Evolutionary conservation across 2,113 vertebrate species (phyloP).

Genomic region (Pseudonaja textilis): DNA sequence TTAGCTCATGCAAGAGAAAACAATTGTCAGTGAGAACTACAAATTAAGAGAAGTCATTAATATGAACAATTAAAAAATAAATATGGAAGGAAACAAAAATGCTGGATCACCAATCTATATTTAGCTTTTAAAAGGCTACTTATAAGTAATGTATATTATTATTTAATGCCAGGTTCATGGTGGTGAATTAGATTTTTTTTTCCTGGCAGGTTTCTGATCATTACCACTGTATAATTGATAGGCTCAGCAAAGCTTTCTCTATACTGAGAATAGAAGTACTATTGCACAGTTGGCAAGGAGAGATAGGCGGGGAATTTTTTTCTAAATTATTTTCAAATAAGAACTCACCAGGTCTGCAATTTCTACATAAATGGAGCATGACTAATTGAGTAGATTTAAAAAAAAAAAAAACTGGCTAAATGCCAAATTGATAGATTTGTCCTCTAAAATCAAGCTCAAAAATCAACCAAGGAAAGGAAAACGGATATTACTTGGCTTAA

Average conservation of each 20-base stretch:
- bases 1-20: not conserved
- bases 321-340: not conserved
- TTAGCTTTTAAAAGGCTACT: not conserved
- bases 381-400: not conserved
- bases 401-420: not conserved
- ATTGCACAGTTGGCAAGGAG: not conserved
- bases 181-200: not conserved
- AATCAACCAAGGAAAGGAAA: not conserved
- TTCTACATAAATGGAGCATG: not conserved
- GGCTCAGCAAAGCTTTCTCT: not conserved
- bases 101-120: not conserved
- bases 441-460: not conserved
- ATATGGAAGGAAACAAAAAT: not conserved
- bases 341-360: not conserved
- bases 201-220: not conserved
- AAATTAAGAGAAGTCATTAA: not conserved
- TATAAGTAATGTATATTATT: not conserved
- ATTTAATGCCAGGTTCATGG: not conserved
- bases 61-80: not conserved
- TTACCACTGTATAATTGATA: not conserved
- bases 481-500: not conserved
- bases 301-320: not conserved
- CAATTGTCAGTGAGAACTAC: not conserved
- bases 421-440: not conserved
- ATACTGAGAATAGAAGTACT: not conserved